phyloP scores from a whole-genome alignment of 2,888 invertebrate genomes.

The Bimastos eiseni region DNA sequence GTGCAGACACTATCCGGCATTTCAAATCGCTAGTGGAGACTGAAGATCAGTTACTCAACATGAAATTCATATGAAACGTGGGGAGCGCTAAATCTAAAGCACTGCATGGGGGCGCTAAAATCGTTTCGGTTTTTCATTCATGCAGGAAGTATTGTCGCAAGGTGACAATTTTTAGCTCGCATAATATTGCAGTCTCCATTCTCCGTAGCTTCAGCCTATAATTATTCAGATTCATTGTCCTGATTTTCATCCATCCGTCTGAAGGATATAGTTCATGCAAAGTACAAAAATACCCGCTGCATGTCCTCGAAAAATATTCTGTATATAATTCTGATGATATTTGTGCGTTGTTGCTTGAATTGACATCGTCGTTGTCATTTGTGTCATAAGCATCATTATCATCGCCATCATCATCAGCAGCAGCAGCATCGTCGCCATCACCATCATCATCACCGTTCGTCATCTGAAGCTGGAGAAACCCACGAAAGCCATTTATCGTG shows the following conservation, averaged over 20 bases:
- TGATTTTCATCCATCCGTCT: background rate
- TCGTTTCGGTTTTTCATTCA: background rate
- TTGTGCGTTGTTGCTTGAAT: background rate
- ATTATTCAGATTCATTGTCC: background rate
- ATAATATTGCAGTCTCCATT: background rate
- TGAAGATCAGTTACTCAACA: background rate
- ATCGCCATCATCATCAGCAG: constrained; percentile 25
- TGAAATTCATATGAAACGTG: background rate
- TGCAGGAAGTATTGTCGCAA: background rate
- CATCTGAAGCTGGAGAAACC: background rate
- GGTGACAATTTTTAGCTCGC: background rate
- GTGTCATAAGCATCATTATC: constrained; percentile 23
- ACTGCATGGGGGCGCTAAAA: no score
- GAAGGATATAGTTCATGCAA: background rate
- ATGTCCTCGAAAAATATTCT: background rate
- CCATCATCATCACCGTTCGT: constrained; percentile 26
- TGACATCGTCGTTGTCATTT: constrained; percentile 1
- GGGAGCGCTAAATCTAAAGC: background rate
- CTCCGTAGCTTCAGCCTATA: background rate
- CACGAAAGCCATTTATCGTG: background rate
- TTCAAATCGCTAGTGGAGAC: no score
- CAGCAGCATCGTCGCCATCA: constrained; percentile 14
- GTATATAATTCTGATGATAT: background rate
- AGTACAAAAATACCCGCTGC: background rate
- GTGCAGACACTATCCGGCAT: no score